Evolutionary conservation across 2,888 invertebrate genomes (phyloP), one percentile per base, ranked within the genome.

Genomic region (Nomada flava): DNA sequence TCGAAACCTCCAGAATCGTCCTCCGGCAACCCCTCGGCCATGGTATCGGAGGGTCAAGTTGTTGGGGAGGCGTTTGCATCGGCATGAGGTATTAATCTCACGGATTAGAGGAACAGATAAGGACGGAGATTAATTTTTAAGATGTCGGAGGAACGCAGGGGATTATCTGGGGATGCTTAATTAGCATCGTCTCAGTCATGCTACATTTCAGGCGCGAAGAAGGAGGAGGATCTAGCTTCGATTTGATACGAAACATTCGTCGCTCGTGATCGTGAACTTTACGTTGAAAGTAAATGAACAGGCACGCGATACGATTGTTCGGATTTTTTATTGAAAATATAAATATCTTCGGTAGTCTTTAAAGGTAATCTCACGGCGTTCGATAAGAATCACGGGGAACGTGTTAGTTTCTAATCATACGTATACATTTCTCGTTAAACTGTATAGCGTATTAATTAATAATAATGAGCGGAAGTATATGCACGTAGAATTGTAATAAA

Each of bases 51-150:
- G 88, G 90, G 91, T 90, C 91, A 90, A 88, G 84, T 89, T 88
- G 90, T 90, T 81, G 80, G 79, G 77, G 47, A 82, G 77, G 71
- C 69, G 70, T 70, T 69, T 59, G 82, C 80, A 79, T 64, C 78
- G 86, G 83, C 88, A 82, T 83, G 86, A 89, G 87, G 89, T 91
- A 91, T 90, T 91, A 90, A 92, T 92, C 91, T 88, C 47, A 47
- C 47, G 47, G 47, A 13, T 91, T 90, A 90, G 88, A 77, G 76
- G 85, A 64, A 90, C 90, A 90, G 91, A 92, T 91, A 91, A 36
- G 91, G 86, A 86, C 80, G 84, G 83, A 86, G 92, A 92, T 92
- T 90, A 91, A 90, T 90, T 89, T 88, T 82, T 85, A 86, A 88
- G 90, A 86, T 87, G 86, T 82, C 65, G 68, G 53, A 74, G 85